Conservation (phyloP, 2,113 vertebrate species). For the Perca schrenkii region DNA sequence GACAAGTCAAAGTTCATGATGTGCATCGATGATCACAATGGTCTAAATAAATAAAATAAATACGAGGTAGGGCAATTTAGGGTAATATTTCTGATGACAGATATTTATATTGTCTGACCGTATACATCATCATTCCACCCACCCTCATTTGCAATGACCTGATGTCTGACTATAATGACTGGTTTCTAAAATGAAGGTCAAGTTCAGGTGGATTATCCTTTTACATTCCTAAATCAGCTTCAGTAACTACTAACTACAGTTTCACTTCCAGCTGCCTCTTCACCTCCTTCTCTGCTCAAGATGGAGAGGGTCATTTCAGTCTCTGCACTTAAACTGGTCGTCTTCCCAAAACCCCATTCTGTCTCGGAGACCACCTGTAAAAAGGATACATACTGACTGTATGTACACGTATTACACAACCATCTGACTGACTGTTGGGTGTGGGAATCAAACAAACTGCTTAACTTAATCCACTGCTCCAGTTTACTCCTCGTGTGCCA, state of each 20-base stretch:
- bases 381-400: not conserved
- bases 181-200: not conserved
- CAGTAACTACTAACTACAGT: not conserved
- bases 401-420: not conserved
- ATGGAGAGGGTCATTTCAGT: not conserved
- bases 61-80: too few species aligned
- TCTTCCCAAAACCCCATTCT: not conserved
- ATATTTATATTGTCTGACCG: too few species aligned
- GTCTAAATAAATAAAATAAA: too few species aligned
- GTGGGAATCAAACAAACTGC: not conserved
- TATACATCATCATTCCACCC: too few species aligned
- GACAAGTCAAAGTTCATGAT: too few species aligned
- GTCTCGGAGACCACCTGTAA: not conserved
- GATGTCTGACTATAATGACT: not conserved
- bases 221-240: not conserved
- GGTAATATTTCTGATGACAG: too few species aligned
- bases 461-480: slow-evolving; percentile 1
- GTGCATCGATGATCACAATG: too few species aligned
- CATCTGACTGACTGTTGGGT: not conserved
- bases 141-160: too few species aligned
- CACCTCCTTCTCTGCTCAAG: not conserved
- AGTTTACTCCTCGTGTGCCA: not conserved
- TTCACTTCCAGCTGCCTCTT: slow-evolving; percentile 23
- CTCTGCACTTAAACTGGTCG: not conserved
- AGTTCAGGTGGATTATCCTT: not conserved